A percentile compares a stretch with the other conserved stretches of the same genome.
Conservation (phyloP, 2,113 vertebrate species). For the Sylvilagus bachmani region DNA sequence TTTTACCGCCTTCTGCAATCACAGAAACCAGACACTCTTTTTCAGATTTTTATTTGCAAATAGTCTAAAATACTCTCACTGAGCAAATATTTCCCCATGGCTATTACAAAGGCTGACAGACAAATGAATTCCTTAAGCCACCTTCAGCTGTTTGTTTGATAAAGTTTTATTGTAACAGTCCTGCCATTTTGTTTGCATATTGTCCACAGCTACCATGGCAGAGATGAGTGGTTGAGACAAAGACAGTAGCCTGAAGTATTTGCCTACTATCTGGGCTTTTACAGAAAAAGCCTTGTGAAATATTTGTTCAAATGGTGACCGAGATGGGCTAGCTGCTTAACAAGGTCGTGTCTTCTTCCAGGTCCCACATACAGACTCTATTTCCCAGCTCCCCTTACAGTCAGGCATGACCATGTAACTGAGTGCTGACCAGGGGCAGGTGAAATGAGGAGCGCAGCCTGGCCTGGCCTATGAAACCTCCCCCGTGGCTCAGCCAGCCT, state of each 20-base stretch:
- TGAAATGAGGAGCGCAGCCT: background rate
- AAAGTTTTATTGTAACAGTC: background rate
- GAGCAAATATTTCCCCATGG: background rate
- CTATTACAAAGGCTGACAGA: background rate
- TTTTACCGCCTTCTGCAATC: background rate
- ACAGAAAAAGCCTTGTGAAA: background rate
- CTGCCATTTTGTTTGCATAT: background rate
- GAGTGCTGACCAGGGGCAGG: background rate
- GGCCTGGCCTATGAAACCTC: background rate
- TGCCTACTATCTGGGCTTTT: background rate
- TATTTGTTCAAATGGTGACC: background rate
- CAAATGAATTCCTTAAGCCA: background rate
- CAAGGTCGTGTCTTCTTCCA: background rate
- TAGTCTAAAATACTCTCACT: background rate
- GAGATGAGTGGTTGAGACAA: background rate
- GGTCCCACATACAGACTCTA: background rate
- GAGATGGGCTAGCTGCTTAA: background rate
- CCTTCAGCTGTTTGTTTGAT: background rate
- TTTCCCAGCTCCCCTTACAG: constrained; percentile 37
- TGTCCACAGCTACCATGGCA: background rate
- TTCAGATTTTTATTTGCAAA: background rate
- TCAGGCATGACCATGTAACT: background rate
- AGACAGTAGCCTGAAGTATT: background rate
- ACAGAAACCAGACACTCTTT: background rate
- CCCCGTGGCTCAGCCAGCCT: background rate